Percentiles rank a stretch among this genome's conserved stretches.
These are phyloP conservation scores for Cabera pusaria DNA, from an alignment of 2,888 invertebrate species.

Conservation along the genomic window DNA sequence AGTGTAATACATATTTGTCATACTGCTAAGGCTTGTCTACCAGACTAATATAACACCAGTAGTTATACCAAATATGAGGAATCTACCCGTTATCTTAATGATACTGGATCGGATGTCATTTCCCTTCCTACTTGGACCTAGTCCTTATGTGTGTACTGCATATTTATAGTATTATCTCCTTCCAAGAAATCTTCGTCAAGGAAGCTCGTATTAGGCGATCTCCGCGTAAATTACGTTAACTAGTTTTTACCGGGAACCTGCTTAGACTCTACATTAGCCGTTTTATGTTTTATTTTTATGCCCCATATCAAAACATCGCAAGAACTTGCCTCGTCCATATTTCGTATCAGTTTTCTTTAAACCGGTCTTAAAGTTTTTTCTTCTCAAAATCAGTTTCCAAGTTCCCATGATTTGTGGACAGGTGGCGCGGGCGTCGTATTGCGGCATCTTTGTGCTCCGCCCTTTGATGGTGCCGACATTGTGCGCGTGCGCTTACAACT, in stretches of 20 bases:
- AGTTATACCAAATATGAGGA: no score
- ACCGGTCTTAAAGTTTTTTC: slow-evolving; percentile 38
- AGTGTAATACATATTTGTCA: no score
- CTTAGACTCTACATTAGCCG: slow-evolving; percentile 3
- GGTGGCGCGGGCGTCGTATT: slow-evolving; percentile 71
- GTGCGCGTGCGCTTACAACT: slow-evolving; percentile 70
- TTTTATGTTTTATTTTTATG: slow-evolving; percentile 4
- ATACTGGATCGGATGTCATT: slow-evolving; percentile 40
- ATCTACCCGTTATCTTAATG: slow-evolving; percentile 42
- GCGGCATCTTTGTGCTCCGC: slow-evolving; percentile 64
- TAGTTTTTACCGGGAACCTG: no score
- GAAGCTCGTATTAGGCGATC: slow-evolving; percentile 12
- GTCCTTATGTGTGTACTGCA: no score
- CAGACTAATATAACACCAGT: no score
- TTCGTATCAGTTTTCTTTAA: slow-evolving; percentile 33
- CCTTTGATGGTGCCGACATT: slow-evolving; percentile 73
- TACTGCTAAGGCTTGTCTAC: no score
- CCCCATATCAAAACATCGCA: slow-evolving; percentile 24
- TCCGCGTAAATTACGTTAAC: slow-evolving; percentile 7
- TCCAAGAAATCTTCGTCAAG: slow-evolving; percentile 21
- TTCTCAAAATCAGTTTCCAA: slow-evolving; percentile 67
- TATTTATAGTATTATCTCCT: neutral
- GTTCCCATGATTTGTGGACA: slow-evolving; percentile 78
- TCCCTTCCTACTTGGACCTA: no score
- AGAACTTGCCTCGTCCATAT: slow-evolving; percentile 13